phyloP scores from a whole-genome alignment of 2,888 invertebrate species.

The Thereva nobilitata region DNA sequence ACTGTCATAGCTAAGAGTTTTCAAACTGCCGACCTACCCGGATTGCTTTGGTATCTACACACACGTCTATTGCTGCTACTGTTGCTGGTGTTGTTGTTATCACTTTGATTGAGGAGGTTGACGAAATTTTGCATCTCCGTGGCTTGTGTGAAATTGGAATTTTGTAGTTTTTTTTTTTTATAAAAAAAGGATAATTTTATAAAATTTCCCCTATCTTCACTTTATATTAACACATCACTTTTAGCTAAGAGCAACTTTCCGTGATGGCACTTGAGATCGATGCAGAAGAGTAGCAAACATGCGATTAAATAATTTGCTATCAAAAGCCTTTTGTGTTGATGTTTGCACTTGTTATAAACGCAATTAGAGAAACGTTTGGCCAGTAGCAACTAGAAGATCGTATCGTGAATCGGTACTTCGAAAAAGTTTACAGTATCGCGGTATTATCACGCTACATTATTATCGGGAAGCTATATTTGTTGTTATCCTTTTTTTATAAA shows the following conservation, averaged over 20 bases:
- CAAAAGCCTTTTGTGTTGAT: neutral
- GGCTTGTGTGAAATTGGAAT: too few species aligned
- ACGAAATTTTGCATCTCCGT: constrained; percentile 37
- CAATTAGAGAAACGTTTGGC: constrained; percentile 24
- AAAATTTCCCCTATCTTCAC: too few species aligned
- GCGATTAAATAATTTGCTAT: too few species aligned
- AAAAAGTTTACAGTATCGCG: constrained; percentile 11
- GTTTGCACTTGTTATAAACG: constrained; percentile 18
- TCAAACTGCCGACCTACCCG: constrained; percentile 34
- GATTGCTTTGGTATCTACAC: constrained; percentile 40
- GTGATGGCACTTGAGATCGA: too few species aligned
- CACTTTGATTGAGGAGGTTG: constrained; percentile 40
- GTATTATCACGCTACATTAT: constrained; percentile 13
- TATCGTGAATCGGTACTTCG: constrained; percentile 13
- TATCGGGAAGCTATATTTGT: too few species aligned
- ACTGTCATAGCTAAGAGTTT: constrained; percentile 10
- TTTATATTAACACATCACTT: too few species aligned
- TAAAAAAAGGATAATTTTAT: neutral
- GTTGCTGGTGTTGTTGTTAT: constrained; percentile 39
- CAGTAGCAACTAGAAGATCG: neutral
- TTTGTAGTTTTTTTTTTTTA: neutral
- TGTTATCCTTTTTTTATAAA: too few species aligned
- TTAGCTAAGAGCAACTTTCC: too few species aligned
- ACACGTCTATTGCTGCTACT: constrained; percentile 40
- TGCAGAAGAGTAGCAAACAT: too few species aligned